phyloP scores from a whole-genome alignment of 2,888 invertebrate genomes.

The Criorhina ranunculi region DNA sequence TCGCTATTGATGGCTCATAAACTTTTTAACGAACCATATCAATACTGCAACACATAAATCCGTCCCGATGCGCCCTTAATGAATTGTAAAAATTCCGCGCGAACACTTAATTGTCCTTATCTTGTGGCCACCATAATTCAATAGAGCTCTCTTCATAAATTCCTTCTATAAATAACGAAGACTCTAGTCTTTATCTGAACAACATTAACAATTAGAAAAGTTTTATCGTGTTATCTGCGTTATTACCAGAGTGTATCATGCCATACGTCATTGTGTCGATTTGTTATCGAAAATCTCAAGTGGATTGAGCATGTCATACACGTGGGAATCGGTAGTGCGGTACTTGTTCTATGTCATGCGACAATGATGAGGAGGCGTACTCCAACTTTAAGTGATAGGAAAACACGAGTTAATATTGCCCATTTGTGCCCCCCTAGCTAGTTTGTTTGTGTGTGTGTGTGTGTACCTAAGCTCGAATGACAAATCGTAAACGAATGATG shows the following conservation, averaged over 20 bases:
- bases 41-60: conserved; percentile 28
- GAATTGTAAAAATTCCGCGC: conserved; percentile 34
- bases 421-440: background rate
- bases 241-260: background rate
- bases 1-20: background rate
- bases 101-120: conserved; percentile 41
- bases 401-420: background rate
- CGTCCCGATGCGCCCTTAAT: conserved; percentile 28
- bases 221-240: conserved; percentile 26
- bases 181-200: conserved; percentile 13
- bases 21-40: background rate
- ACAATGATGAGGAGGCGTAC: background rate
- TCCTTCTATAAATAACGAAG: conserved; percentile 10
- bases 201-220: conserved; percentile 18
- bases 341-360: conserved; percentile 5
- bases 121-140: conserved; percentile 4
- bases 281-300: conserved; percentile 22
- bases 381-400: conserved; percentile 4
- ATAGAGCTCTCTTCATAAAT: conserved; percentile 17
- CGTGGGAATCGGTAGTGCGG: conserved; percentile 8
- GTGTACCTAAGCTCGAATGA: background rate
- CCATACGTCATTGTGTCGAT: conserved; percentile 17
- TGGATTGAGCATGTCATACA: conserved; percentile 3
- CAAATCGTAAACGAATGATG: background rate
- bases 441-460: too few species aligned